Evolutionary conservation across 2,113 vertebrate species (phyloP).

Genomic region (Leiothrix lutea): DNA sequence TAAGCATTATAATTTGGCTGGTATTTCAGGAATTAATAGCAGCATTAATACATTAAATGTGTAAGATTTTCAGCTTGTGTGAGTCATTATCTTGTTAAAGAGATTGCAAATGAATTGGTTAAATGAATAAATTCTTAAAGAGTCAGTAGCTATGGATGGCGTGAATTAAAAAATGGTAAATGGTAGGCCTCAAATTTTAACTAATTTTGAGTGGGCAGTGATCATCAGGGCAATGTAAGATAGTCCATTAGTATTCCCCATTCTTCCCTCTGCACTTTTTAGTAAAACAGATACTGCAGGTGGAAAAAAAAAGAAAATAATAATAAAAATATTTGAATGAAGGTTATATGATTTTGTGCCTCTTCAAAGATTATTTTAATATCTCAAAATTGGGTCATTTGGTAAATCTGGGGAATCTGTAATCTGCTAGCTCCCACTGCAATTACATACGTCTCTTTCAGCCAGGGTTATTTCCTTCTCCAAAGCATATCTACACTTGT

Average conservation of each 20-base stretch:
- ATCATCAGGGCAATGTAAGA: not conserved
- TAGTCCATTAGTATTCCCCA: not conserved
- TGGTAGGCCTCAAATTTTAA: not conserved
- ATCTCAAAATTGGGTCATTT: not conserved
- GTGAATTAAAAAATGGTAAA: not conserved
- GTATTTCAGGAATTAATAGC: conserved; percentile 19
- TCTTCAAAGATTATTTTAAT: not conserved
- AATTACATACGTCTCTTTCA: not conserved
- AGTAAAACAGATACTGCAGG: not conserved
- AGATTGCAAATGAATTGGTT: not conserved
- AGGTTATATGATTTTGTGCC: not conserved
- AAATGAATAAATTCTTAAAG: not conserved
- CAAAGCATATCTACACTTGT: not conserved
- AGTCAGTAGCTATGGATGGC: not conserved
- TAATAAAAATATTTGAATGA: not conserved
- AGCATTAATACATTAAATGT: not conserved
- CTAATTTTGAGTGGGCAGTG: not conserved
- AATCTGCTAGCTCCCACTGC: not conserved
- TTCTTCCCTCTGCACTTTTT: not conserved
- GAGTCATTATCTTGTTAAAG: not conserved
- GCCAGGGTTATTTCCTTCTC: not conserved
- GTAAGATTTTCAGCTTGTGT: not conserved
- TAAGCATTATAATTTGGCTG: not conserved
- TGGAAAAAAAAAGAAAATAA: not conserved
- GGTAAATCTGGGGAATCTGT: not conserved